phyloP scores from a whole-genome alignment of 2,113 vertebrate species.

The Apaloderma vittatum region DNA sequence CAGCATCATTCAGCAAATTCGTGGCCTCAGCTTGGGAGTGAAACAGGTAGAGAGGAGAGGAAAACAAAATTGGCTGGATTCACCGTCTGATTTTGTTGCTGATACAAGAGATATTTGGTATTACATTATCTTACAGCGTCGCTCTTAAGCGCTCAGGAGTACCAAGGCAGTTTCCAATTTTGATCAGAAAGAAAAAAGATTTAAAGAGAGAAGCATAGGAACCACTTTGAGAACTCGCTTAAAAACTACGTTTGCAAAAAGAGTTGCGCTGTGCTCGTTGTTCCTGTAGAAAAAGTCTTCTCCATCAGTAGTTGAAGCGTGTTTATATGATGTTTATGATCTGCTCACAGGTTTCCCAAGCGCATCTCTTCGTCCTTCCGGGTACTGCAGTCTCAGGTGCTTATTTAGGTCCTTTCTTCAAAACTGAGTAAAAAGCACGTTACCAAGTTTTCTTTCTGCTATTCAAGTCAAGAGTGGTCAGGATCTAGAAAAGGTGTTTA shows the following conservation, averaged over 20 bases:
- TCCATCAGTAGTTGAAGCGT: rapidly evolving
- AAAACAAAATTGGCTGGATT: background rate
- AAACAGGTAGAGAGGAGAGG: background rate
- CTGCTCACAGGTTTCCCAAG: background rate
- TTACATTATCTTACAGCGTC: background rate
- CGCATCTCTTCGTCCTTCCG: background rate
- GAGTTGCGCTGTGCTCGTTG: background rate
- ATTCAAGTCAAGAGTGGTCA: too few relatives aligned
- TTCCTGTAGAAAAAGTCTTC: background rate
- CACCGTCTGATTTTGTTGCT: background rate
- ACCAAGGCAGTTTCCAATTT: background rate
- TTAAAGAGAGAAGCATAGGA: background rate
- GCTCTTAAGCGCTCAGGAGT: background rate
- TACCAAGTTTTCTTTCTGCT: background rate
- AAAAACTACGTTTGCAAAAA: background rate
- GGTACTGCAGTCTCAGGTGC: background rate
- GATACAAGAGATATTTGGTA: rapidly evolving
- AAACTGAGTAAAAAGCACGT: rapidly evolving
- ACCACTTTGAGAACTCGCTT: background rate
- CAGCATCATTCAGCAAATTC: background rate
- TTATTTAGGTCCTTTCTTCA: background rate
- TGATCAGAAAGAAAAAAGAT: background rate
- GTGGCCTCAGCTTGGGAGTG: rapidly evolving
- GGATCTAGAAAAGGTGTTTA: background rate
- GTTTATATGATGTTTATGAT: background rate